Evolutionary conservation across 2,888 invertebrate species (phyloP).

Genomic region (Myopa testacea): DNA sequence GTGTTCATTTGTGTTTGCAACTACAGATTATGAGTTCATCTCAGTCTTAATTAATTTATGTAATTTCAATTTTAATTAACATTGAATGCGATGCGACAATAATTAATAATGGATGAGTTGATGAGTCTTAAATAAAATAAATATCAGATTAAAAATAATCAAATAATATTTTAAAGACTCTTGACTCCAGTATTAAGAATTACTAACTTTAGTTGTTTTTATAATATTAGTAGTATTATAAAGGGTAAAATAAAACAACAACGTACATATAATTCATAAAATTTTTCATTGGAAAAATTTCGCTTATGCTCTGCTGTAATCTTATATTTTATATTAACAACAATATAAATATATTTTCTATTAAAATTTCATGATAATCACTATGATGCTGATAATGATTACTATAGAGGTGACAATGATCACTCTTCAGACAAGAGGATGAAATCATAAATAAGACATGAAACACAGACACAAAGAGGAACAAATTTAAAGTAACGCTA

Average conservation of each 20-base stretch:
- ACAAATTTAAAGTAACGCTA: background rate
- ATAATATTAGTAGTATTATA: no score
- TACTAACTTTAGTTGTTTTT: no score
- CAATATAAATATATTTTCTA: no score
- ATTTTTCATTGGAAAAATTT: constrained; percentile 37
- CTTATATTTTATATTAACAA: background rate
- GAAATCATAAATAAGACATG: constrained; percentile 50
- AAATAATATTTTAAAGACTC: no score
- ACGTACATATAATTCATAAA: constrained; percentile 16
- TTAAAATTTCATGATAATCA: no score
- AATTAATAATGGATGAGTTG: no score
- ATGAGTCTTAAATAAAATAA: no score
- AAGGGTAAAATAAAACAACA: background rate
- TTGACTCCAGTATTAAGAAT: no score
- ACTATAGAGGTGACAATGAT: background rate
- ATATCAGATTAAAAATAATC: no score
- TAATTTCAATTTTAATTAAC: background rate
- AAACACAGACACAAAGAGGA: constrained; percentile 42
- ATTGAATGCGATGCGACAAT: background rate
- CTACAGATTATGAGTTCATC: background rate
- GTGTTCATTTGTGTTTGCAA: background rate
- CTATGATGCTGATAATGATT: background rate
- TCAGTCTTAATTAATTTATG: constrained; percentile 14
- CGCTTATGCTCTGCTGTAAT: constrained; percentile 23
- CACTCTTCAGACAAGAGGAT: constrained; percentile 44